Evolutionary conservation across 2,113 vertebrate species (phyloP).

Genomic region (Pluvianellus socialis): DNA sequence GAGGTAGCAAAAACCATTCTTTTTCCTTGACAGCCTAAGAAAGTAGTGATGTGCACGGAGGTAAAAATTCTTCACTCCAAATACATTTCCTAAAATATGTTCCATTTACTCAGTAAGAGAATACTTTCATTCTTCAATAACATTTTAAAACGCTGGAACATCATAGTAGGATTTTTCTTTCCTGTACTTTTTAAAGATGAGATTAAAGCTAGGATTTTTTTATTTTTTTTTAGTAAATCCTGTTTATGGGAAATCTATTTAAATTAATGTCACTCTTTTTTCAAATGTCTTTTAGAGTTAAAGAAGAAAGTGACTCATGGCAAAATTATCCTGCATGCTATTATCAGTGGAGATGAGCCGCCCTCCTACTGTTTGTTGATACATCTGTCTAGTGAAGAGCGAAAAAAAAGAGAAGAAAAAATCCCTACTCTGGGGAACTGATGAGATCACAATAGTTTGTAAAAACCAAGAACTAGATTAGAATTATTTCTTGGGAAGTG

Average conservation of each 20-base stretch:
- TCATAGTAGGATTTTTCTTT: not conserved
- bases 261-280: conserved; percentile 45
- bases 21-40: not conserved
- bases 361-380: conserved; percentile 39
- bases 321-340: conserved; percentile 23
- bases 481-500: not conserved
- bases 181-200: conserved; percentile 7
- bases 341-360: conserved; percentile 48
- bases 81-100: not conserved
- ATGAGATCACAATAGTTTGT: not conserved
- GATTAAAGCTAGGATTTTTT: conserved; percentile 21
- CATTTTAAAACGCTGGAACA: not conserved
- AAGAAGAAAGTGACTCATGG: conserved; percentile 46
- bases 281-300: conserved; percentile 24
- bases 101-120: not conserved
- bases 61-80: not conserved
- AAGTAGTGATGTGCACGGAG: not conserved
- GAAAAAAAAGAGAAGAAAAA: not conserved
- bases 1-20: not conserved
- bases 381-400: not conserved
- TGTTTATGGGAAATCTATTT: conserved; percentile 46
- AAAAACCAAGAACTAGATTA: not conserved
- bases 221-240: not conserved
- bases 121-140: conserved; percentile 18
- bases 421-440: not conserved